phyloP scores from a whole-genome alignment of 2,113 vertebrate genomes.

The Pangasianodon hypophthalmus region DNA sequence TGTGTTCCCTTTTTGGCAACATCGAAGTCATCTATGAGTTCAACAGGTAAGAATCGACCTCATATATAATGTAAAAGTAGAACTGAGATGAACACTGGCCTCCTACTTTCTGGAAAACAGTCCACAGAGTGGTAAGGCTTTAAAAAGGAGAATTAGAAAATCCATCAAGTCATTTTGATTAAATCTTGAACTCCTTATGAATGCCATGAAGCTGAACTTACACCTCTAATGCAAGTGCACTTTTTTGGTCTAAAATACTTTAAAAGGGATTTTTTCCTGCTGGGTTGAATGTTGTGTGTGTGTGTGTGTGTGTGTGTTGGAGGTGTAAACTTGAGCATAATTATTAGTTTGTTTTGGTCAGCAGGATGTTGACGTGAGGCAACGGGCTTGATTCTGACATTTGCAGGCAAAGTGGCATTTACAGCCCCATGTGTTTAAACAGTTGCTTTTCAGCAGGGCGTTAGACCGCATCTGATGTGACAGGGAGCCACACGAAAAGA shows the following conservation, averaged over 20 bases:
- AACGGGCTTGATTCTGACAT: constrained; percentile 5
- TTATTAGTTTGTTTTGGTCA: constrained; percentile 16
- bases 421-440: constrained; percentile 33
- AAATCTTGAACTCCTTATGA: neutral
- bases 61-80: neutral
- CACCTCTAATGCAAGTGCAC: neutral
- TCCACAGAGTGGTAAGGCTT: neutral
- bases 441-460: neutral
- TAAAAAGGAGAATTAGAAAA: neutral
- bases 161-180: neutral
- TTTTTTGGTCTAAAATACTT: neutral
- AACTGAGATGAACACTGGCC: neutral
- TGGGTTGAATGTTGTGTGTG: neutral
- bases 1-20: constrained; percentile 92
- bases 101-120: neutral
- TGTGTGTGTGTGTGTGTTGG: neutral
- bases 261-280: neutral
- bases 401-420: constrained; percentile 13
- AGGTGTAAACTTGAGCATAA: neutral
- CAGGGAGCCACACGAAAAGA: neutral
- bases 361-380: neutral
- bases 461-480: neutral
- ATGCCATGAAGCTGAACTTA: neutral
- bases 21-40: constrained; percentile 96
- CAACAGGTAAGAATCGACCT: constrained; percentile 81